phyloP scores from a whole-genome alignment of 2,797 vertebrate genomes.

The Pseudochirops cupreus region DNA sequence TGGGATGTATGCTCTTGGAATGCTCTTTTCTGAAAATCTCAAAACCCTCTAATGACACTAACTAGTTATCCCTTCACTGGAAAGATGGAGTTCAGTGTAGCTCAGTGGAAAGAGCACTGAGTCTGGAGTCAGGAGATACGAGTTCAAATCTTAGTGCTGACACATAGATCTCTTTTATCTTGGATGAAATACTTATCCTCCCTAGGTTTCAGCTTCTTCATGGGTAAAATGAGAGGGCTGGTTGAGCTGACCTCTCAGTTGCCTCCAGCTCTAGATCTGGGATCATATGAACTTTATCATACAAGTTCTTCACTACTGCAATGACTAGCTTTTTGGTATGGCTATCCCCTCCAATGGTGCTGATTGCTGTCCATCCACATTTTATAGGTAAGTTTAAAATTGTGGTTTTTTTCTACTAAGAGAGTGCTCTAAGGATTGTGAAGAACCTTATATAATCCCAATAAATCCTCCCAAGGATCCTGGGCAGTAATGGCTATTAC shows the following conservation, averaged over 20 bases:
- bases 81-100: too few species aligned
- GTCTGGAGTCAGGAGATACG: too few species aligned
- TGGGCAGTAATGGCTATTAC: background rate
- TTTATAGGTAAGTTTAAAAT: background rate
- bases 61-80: background rate
- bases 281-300: background rate
- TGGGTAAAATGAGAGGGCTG: too few species aligned
- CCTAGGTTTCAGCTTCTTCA: background rate
- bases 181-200: too few species aligned
- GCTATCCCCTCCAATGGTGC: background rate
- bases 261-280: background rate
- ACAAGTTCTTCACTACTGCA: background rate
- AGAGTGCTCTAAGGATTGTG: background rate
- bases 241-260: background rate
- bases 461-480: too few species aligned
- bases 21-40: background rate
- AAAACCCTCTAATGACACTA: conserved; percentile 13
- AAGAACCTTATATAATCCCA: too few species aligned
- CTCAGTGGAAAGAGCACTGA: too few species aligned
- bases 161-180: background rate
- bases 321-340: background rate
- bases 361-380: background rate
- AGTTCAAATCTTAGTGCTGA: background rate
- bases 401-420: background rate
- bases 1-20: conserved; percentile 22